These are phyloP conservation scores for Huso huso DNA, from an alignment of 2,797 vertebrate species.

Conservation along the genomic window DNA sequence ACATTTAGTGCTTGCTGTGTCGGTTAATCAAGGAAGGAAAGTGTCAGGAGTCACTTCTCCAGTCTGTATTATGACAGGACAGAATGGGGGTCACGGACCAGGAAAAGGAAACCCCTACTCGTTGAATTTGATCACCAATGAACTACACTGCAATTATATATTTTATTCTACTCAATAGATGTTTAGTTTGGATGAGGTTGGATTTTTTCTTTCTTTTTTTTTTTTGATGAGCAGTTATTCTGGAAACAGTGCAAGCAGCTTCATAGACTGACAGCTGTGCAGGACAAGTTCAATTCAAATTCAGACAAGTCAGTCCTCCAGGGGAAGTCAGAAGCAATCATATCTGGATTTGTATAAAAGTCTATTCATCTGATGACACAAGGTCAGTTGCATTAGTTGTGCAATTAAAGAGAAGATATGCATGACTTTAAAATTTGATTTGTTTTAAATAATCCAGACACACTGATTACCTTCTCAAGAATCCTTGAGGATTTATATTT, in stretches of 20 bases:
- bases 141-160: conserved; percentile 17
- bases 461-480: background rate
- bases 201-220: conserved; percentile 5
- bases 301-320: conserved; percentile 12
- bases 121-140: conserved; percentile 24
- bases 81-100: conserved; percentile 11
- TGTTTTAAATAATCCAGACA: conserved; percentile 21
- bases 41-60: too few species aligned
- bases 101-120: conserved; percentile 7
- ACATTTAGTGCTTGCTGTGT: too few species aligned
- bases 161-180: conserved; percentile 21
- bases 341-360: conserved; percentile 20
- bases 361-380: conserved; percentile 31
- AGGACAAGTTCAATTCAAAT: conserved; percentile 23
- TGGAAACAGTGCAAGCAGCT: conserved; percentile 26
- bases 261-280: conserved; percentile 23
- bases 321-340: conserved; percentile 24
- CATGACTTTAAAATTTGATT: conserved; percentile 19
- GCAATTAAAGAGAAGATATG: conserved; percentile 19
- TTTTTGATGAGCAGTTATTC: conserved; percentile 35
- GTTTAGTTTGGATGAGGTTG: conserved; percentile 29
- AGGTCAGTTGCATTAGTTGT: conserved; percentile 19
- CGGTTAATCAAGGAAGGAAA: too few species aligned
- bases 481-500: background rate
- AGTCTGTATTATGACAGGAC: too few species aligned